A percentile compares a stretch with the other conserved stretches of the same genome.
Conservation (phyloP, 2,797 vertebrate species). For the Eulemur coronatus region DNA sequence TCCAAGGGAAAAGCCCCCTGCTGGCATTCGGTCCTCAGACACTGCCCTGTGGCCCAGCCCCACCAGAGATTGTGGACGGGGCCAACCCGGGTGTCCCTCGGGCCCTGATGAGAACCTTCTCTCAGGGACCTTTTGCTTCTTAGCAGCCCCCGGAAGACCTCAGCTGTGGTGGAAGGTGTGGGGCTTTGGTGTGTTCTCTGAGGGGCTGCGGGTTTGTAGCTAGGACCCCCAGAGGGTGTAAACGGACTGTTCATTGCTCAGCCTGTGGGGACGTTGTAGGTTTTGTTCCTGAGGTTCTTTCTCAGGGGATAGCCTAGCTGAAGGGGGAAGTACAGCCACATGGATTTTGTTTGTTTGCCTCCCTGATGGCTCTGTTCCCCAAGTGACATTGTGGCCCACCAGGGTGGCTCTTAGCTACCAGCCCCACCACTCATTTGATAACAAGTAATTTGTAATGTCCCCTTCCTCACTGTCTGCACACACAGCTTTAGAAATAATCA, state of each 20-base stretch:
- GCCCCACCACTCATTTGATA: not conserved
- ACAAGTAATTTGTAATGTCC: not conserved
- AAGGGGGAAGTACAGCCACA: not conserved
- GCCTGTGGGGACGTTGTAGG: not conserved
- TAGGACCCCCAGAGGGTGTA: not conserved
- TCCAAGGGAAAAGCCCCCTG: not conserved
- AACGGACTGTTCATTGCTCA: not conserved
- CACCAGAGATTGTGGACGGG: not conserved
- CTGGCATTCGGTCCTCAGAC: not conserved
- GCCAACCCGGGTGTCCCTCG: not conserved
- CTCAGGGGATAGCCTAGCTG: not conserved
- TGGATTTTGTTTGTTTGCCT: not conserved
- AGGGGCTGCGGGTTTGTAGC: not conserved
- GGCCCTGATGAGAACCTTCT: not conserved
- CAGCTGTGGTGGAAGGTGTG: not conserved
- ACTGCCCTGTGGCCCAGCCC: not conserved
- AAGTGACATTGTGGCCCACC: not conserved
- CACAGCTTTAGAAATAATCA: not conserved
- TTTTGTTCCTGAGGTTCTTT: not conserved
- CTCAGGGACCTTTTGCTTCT: not conserved
- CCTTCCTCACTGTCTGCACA: not conserved
- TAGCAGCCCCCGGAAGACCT: not conserved
- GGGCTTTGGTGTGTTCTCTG: not conserved
- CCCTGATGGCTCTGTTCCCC: not conserved
- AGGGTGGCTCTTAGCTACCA: not conserved